phyloP scores from a whole-genome alignment of 2,113 vertebrate genomes.

The Dinomys branickii region DNA sequence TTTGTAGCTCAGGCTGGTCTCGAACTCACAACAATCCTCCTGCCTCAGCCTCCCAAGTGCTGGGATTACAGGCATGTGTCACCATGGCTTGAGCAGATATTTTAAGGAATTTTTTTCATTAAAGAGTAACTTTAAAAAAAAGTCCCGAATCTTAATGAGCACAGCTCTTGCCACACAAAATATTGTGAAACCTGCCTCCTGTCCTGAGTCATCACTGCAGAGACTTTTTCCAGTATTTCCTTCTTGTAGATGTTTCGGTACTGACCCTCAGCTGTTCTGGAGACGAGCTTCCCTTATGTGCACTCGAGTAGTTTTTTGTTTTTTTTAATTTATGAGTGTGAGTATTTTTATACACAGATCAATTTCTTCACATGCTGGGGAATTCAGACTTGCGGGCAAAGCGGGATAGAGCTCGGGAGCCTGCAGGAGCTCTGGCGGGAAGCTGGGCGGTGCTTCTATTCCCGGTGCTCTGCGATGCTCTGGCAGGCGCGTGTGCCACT shows the following conservation, averaged over 20 bases:
- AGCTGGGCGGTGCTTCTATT: neutral
- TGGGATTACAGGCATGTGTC: too few species aligned
- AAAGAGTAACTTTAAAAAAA: conserved; percentile 58
- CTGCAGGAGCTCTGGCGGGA: neutral
- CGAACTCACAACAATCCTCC: too few species aligned
- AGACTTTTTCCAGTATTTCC: conserved; percentile 46
- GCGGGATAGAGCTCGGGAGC: neutral
- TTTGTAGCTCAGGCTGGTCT: too few species aligned
- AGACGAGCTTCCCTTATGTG: conserved; percentile 45
- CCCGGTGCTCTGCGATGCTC: neutral
- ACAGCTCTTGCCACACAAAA: conserved; percentile 61
- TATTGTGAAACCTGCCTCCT: conserved; percentile 61
- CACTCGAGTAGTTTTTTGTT: neutral
- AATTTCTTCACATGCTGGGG: conserved; percentile 23
- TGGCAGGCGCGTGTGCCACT: too few species aligned
- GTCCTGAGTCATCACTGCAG: conserved; percentile 63
- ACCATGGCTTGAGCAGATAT: conserved; percentile 64
- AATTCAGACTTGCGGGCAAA: conserved; percentile 6
- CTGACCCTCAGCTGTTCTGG: conserved; percentile 45
- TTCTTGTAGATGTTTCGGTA: conserved; percentile 55
- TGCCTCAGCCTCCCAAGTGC: too few species aligned
- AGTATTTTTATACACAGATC: conserved; percentile 49
- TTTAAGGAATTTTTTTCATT: conserved; percentile 21
- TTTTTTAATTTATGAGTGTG: neutral
- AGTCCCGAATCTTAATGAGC: conserved; percentile 19